Conservation (phyloP, 2,888 invertebrate species). For the Abrostola triplasia region DNA sequence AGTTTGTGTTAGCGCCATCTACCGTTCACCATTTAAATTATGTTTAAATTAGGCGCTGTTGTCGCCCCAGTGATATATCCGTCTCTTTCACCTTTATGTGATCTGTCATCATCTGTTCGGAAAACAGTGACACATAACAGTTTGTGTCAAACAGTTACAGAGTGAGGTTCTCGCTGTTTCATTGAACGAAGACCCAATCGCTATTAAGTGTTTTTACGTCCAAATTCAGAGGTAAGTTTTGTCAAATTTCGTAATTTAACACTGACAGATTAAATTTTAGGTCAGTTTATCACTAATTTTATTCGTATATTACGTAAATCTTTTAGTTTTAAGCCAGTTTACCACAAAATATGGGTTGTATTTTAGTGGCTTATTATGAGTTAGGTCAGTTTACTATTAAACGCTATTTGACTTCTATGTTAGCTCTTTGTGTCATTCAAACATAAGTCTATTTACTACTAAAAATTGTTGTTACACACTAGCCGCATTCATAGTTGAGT, state of each 20-base stretch:
- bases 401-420: too few species aligned
- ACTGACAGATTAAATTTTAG: conserved; percentile 22
- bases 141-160: conserved; percentile 26
- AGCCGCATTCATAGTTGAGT: too few species aligned
- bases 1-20: conserved; percentile 1
- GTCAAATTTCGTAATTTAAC: conserved; percentile 26
- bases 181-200: conserved; percentile 29
- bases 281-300: conserved; percentile 27
- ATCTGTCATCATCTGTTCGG: conserved; percentile 30
- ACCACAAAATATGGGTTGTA: too few species aligned
- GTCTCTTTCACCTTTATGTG: conserved; percentile 31
- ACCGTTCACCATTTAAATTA: conserved; percentile 16
- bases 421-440: too few species aligned
- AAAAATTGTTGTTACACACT: too few species aligned
- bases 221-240: conserved; percentile 31
- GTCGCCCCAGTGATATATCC: conserved; percentile 18
- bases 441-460: too few species aligned
- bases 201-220: conserved; percentile 22
- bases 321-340: too few species aligned
- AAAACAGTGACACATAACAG: conserved; percentile 29
- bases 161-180: conserved; percentile 24
- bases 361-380: too few species aligned
- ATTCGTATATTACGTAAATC: too few species aligned
- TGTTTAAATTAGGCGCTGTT: conserved; percentile 14
- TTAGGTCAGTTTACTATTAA: too few species aligned